Conservation (phyloP, 2,888 invertebrate species). For the Shargacucullia verbasci region DNA sequence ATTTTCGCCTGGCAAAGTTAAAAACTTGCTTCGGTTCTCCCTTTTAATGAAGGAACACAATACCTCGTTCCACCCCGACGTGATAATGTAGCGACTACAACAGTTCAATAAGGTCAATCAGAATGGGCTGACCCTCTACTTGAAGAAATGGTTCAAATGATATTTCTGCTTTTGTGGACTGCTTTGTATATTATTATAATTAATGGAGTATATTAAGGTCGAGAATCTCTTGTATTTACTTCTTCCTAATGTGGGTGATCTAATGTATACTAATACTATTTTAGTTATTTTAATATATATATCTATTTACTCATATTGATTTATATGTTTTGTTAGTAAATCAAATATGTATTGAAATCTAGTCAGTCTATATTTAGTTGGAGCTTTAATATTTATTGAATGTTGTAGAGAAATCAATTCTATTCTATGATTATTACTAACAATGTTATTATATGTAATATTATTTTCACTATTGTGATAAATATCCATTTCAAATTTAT, state of each 20-base stretch:
- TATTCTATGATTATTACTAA: conserved; percentile 20
- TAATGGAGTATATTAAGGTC: too few relatives aligned
- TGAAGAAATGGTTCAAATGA: too few relatives aligned
- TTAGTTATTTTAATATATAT: conserved; percentile 5
- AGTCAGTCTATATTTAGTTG: conserved; percentile 53
- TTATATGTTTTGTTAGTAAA: conserved; percentile 26
- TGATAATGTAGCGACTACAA: too few relatives aligned
- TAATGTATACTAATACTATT: conserved; percentile 13
- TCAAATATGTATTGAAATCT: conserved; percentile 52
- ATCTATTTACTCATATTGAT: conserved; percentile 41
- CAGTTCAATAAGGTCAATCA: too few relatives aligned
- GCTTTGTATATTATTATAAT: too few relatives aligned
- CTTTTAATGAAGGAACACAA: too few relatives aligned
- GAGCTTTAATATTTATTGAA: conserved; percentile 51
- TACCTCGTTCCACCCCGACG: too few relatives aligned
- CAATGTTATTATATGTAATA: conserved; percentile 46
- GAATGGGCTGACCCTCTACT: too few relatives aligned
- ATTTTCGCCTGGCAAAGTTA: too few relatives aligned
- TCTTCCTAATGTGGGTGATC: conserved; percentile 2
- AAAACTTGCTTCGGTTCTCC: too few relatives aligned
- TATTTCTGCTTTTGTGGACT: too few relatives aligned
- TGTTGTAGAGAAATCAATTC: conserved; percentile 29
- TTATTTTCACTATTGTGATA: conserved; percentile 55
- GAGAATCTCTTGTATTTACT: conserved; percentile 14
- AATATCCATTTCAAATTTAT: conserved; percentile 46